These are phyloP conservation scores for Morelia viridis DNA, from an alignment of 2,797 vertebrate species.

Conservation along the genomic window DNA sequence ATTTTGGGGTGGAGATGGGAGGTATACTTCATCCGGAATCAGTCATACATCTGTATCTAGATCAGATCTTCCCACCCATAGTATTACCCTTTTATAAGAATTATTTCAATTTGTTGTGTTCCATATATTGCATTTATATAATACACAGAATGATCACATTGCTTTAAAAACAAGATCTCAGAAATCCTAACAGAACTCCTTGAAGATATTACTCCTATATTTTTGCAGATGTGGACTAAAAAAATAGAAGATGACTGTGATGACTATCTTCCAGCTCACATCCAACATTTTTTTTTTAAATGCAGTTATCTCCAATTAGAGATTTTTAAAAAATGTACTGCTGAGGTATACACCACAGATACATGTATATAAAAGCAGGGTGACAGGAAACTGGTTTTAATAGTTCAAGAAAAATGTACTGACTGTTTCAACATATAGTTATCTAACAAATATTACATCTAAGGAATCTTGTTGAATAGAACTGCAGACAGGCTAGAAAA, in stretches of 20 bases:
- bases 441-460: not conserved
- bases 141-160: not conserved
- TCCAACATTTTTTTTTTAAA: not conserved
- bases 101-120: not conserved
- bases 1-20: not conserved
- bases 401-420: not conserved
- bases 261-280: not conserved
- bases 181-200: not conserved
- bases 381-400: not conserved
- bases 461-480: not conserved
- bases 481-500: not conserved
- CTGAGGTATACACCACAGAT: not conserved
- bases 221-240: not conserved
- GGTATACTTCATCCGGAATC: not conserved
- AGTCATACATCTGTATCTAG: not conserved
- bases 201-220: not conserved
- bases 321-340: not conserved
- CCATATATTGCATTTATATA: not conserved
- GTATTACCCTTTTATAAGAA: not conserved
- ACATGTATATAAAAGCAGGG: no score
- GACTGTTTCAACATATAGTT: no score
- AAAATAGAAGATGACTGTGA: not conserved
- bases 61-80: not conserved
- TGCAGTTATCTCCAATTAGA: not conserved
- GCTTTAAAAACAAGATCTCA: not conserved